Base-by-base conservation (phyloP, 37 sponge, comb jelly and placozoan species). In the Axinella damicornis region DNA sequence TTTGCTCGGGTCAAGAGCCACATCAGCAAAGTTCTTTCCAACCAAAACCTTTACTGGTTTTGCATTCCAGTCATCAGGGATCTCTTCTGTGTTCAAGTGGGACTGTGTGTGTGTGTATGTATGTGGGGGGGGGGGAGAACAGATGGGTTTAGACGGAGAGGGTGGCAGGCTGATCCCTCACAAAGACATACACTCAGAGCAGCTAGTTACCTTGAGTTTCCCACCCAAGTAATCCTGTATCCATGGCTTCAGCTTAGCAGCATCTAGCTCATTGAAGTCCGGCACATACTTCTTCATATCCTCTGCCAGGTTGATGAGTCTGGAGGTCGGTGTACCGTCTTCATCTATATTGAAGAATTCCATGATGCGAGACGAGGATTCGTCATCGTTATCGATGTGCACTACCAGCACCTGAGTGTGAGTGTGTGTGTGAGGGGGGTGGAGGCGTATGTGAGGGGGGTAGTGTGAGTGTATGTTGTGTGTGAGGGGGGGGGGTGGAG, bases 31-130 rank as follows among this genome's bases (percentile, higher is more conserved):
- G 89, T 96, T 98, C 88, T 95, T 95, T 57, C 98, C 98, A 0
- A 96, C 97, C 21, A 98, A 85, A 2, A 96, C 90, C 81, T 98
- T 98, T 21, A 98, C 99, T 41, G 99, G 97, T 1, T 92, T 81
- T 17, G 65, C 38, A 81, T 98, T 83, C 99, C 99, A 98, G 71
- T 98, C 99, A 9, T 96, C 95, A 52, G 99, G 99, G 21, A 94
- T 69, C 25, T 96, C 95, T 72, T 98, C 97, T 28, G 87, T 78
- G 73, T 86, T 96, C 57, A 96, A 60, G 61, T 96, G 95, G 17
- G 85, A 88, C 96, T 96, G 74, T 20, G 22, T 38, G 71, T 41
- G 24, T 18, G 24, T 37, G 38, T 2, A 2, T 38, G 71, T 9
- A 71, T 13, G 34, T 20, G 16, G 2, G 41, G 39, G 13, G 9